Evolutionary conservation across 2,797 vertebrate species (phyloP), one percentile per base, ranked within the genome.

Genomic region (Pseudomugil tenellus): DNA sequence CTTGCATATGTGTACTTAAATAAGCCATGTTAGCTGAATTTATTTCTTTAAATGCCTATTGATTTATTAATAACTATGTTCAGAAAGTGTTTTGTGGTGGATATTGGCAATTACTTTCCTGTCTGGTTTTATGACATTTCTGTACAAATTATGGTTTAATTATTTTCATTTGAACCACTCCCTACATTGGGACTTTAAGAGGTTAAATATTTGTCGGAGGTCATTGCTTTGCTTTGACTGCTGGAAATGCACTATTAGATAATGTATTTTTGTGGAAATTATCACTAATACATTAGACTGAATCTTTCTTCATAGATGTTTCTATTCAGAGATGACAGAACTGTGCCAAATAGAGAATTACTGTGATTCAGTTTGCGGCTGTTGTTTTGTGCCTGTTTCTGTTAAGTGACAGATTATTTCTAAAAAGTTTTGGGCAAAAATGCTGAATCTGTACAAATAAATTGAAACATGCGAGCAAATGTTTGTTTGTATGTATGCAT

Each of bases 271-370:
- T 64, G 19, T 54, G 25, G 54, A 32, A 21, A 69, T 72, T 43
- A 76, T 58, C 74, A 81, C 76, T 74, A 57, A 64, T 58, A 5
- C 13, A 58, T 55, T 61, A 53, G 60, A 65, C 57, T 58, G 54
- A 25, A 48, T 58, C 4, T 51, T 32, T 7, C 3, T 60, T 11
- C 53, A 26, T 63, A 23, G 58, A 51, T 74, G 23, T 73, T 77
- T 62, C 7, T 83, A 52, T 73, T 63, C n/a, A 61, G 13, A 63
- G 25, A 56, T 60, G 58, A 72, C 58, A 70, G 26, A 57, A 19
- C 35, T 70, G 77, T 84, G 78, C 79, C 83, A 87, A 88, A 84
- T 77, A 57, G 48, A 68, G 54, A 77, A 68, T 14, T 79, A 72
- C 63, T 83, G 76, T 76, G 52, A 81, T 64, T 67, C 10, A 63